phyloP scores from a whole-genome alignment of 2,888 invertebrate genomes.

The Eremobia ochroleuca region DNA sequence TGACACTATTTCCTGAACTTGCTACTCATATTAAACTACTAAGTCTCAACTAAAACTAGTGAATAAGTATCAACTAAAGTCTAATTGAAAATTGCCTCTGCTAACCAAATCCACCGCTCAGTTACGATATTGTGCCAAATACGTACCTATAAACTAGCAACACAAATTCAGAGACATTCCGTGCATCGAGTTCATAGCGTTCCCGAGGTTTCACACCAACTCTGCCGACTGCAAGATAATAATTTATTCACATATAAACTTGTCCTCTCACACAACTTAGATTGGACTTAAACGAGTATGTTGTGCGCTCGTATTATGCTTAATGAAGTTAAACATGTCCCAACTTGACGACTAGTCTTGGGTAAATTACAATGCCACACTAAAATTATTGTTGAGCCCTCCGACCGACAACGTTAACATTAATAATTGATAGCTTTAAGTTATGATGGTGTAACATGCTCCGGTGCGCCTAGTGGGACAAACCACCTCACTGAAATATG shows the following conservation, averaged over 20 bases:
- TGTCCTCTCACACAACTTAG: slow-evolving; percentile 87
- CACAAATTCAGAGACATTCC: slow-evolving; percentile 70
- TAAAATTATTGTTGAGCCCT: slow-evolving; percentile 71
- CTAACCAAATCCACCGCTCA: slow-evolving; percentile 21
- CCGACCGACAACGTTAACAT: slow-evolving; percentile 52
- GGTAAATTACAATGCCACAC: slow-evolving; percentile 76
- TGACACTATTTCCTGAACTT: slow-evolving; percentile 5
- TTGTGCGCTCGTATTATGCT: slow-evolving; percentile 88
- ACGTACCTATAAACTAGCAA: slow-evolving; percentile 51
- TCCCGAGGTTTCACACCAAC: slow-evolving; percentile 72
- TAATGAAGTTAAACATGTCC: slow-evolving; percentile 90
- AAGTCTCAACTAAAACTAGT: too few relatives aligned
- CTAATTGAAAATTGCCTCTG: slow-evolving; percentile 11
- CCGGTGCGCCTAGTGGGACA: slow-evolving; percentile 46
- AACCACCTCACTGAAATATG: slow-evolving; percentile 42
- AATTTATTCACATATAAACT: slow-evolving; percentile 90
- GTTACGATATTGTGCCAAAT: slow-evolving; percentile 45
- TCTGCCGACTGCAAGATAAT: slow-evolving; percentile 86
- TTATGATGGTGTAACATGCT: slow-evolving; percentile 65
- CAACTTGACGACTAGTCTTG: slow-evolving; percentile 79
- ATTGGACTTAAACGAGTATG: slow-evolving; percentile 91
- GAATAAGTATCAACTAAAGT: slow-evolving; percentile 11
- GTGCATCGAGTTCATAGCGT: slow-evolving; percentile 65
- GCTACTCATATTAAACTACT: neutral
- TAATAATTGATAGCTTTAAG: slow-evolving; percentile 68